Conservation (phyloP, 2,888 invertebrate species). For the Eurois occulta region DNA sequence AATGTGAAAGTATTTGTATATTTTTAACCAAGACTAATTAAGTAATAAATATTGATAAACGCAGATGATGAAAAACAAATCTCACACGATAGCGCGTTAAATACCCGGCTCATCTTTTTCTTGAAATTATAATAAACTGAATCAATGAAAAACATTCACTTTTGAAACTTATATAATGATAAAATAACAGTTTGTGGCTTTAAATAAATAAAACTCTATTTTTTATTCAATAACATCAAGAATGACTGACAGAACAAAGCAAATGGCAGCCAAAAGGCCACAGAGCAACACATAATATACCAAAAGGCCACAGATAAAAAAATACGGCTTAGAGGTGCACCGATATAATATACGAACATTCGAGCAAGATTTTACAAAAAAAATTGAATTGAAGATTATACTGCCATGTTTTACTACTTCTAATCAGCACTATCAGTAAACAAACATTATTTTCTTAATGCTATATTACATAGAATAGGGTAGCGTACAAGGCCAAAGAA, state of each 20-base stretch:
- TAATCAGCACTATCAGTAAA: not conserved
- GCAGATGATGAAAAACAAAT: slow-evolving; percentile 69
- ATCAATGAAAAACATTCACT: slow-evolving; percentile 67
- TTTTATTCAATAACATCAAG: slow-evolving; percentile 88
- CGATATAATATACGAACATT: no score
- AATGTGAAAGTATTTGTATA: slow-evolving; percentile 45
- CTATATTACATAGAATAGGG: not conserved
- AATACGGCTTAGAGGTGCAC: slow-evolving; percentile 29
- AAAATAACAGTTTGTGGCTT: slow-evolving; percentile 57
- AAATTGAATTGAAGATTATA: not conserved
- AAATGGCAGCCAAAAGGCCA: slow-evolving; percentile 81
- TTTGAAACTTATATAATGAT: slow-evolving; percentile 66
- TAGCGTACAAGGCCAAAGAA: not conserved
- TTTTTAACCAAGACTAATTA: slow-evolving; percentile 46
- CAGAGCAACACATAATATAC: slow-evolving; percentile 71
- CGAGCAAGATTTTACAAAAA: not conserved
- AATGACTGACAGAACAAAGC: slow-evolving; percentile 87
- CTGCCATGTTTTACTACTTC: not conserved
- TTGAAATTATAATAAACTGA: slow-evolving; percentile 62
- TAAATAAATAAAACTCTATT: slow-evolving; percentile 71
- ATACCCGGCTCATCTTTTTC: slow-evolving; percentile 74
- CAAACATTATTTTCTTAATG: not conserved
- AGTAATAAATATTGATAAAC: slow-evolving; percentile 60
- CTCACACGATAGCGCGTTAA: slow-evolving; percentile 79
- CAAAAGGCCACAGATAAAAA: slow-evolving; percentile 68